Conservation (phyloP, 2,113 vertebrate genomes). For the Cephalopterus ornatus region DNA sequence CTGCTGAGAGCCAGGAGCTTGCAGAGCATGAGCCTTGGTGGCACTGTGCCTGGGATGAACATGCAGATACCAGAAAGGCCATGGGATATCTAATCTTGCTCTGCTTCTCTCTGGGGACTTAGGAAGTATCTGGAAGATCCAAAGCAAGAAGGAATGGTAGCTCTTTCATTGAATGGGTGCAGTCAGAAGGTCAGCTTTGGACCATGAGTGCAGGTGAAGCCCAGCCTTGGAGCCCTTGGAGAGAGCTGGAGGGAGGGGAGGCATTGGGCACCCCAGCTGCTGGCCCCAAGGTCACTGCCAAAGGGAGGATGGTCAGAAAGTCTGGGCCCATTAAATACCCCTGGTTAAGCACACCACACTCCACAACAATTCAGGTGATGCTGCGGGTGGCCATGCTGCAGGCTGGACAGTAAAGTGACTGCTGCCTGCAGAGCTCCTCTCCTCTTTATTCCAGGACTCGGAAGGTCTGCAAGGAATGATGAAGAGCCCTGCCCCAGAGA, state of each 20-base stretch:
- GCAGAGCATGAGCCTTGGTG: background rate
- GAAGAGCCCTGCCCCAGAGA: background rate
- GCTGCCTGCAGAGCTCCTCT: background rate
- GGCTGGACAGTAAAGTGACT: background rate
- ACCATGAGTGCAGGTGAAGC: background rate
- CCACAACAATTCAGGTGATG: background rate
- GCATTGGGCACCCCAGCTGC: background rate
- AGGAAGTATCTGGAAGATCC: background rate
- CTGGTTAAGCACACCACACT: fast-evolving
- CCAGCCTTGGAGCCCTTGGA: background rate
- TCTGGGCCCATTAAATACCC: background rate
- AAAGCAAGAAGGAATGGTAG: background rate
- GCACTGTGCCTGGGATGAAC: fast-evolving
- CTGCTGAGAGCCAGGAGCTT: background rate
- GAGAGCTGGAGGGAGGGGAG: background rate
- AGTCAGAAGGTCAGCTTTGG: background rate
- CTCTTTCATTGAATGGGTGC: background rate
- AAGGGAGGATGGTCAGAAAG: background rate
- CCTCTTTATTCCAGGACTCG: background rate
- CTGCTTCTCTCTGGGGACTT: background rate
- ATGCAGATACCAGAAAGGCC: background rate
- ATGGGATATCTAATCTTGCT: background rate
- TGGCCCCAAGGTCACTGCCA: background rate
- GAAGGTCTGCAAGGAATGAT: background rate
- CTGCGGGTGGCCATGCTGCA: background rate